These are phyloP conservation scores for Holothuria leucospilota DNA, from an alignment of 53 echinoderm and acorn worm genomes.

Conservation along the genomic window DNA sequence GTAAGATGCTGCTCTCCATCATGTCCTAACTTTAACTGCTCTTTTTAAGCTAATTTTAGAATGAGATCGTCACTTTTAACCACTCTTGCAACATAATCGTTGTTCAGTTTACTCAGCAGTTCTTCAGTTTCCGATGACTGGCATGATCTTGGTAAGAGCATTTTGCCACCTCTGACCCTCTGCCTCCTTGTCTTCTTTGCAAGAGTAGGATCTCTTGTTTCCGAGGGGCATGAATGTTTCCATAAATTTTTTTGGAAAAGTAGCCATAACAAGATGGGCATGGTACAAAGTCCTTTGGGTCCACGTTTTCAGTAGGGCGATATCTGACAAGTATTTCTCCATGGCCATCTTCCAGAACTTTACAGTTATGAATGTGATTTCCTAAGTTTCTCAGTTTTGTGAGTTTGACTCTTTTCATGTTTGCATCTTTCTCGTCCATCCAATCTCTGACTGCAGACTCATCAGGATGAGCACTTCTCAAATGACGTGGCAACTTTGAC, in stretches of 20 bases:
- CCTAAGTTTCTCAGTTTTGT: slow-evolving; percentile 68
- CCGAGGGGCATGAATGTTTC: slow-evolving; percentile 67
- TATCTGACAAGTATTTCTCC: slow-evolving; percentile 68
- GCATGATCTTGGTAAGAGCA: slow-evolving; percentile 20
- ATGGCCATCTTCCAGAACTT: slow-evolving; percentile 62
- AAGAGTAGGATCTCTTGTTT: slow-evolving; percentile 56
- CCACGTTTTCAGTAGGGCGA: slow-evolving; percentile 51
- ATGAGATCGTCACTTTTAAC: slow-evolving; percentile 73
- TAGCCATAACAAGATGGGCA: slow-evolving; percentile 69
- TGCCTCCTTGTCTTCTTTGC: slow-evolving; percentile 31
- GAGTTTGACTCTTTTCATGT: slow-evolving; percentile 50
- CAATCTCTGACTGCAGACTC: slow-evolving; percentile 68
- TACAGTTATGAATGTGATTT: slow-evolving; percentile 72
- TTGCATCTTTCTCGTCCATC: slow-evolving; percentile 34
- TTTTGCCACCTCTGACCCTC: slow-evolving; percentile 23
- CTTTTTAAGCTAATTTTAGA: slow-evolving; percentile 69
- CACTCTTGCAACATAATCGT: slow-evolving; percentile 66
- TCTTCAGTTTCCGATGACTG: slow-evolving; percentile 9
- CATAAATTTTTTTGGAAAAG: slow-evolving; percentile 52
- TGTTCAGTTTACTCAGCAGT: slow-evolving; percentile 62
- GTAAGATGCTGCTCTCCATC: slow-evolving; percentile 67
- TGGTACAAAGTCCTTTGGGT: slow-evolving; percentile 68
- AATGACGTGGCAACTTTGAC: slow-evolving; percentile 70
- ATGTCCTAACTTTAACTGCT: slow-evolving; percentile 69
- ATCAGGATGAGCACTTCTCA: slow-evolving; percentile 53